Conservation (phyloP, 2,888 invertebrate species). For the Scrobipalpa atriplicella region DNA sequence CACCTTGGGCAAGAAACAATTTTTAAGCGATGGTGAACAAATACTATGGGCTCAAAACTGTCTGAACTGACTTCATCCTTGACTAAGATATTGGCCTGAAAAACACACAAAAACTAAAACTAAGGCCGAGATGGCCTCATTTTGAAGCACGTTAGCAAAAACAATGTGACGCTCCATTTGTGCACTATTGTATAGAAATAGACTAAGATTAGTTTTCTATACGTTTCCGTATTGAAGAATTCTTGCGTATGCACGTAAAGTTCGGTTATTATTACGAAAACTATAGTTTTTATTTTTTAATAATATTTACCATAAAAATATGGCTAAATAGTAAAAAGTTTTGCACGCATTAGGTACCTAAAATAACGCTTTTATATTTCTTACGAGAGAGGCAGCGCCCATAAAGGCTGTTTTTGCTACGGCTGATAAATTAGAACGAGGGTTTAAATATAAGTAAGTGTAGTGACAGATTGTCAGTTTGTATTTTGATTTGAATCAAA, state of each 20-base stretch:
- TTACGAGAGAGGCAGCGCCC: too few relatives aligned
- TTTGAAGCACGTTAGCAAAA: constrained; percentile 39
- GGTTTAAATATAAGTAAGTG: too few relatives aligned
- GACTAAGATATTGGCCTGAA: constrained; percentile 50
- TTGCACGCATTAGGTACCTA: too few relatives aligned
- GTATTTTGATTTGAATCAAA: too few relatives aligned
- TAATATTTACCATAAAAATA: too few relatives aligned
- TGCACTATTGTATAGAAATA: neutral
- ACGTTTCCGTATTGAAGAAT: constrained; percentile 13
- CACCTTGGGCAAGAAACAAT: neutral
- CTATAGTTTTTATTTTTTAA: neutral
- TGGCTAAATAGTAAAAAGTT: too few relatives aligned
- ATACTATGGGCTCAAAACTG: constrained; percentile 14
- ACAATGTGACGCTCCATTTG: constrained; percentile 22
- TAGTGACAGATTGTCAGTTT: too few relatives aligned
- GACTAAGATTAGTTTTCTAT: neutral
- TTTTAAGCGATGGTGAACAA: constrained; percentile 17
- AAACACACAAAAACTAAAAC: constrained; percentile 42
- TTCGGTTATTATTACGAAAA: neutral
- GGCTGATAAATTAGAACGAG: too few relatives aligned
- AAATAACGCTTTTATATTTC: too few relatives aligned
- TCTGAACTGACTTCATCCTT: constrained; percentile 43
- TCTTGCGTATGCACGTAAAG: neutral
- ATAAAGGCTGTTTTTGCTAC: too few relatives aligned
- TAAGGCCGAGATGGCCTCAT: constrained; percentile 57